These are phyloP conservation scores for Dascillus cervinus DNA, from an alignment of 2,888 invertebrate species.

Conservation along the genomic window DNA sequence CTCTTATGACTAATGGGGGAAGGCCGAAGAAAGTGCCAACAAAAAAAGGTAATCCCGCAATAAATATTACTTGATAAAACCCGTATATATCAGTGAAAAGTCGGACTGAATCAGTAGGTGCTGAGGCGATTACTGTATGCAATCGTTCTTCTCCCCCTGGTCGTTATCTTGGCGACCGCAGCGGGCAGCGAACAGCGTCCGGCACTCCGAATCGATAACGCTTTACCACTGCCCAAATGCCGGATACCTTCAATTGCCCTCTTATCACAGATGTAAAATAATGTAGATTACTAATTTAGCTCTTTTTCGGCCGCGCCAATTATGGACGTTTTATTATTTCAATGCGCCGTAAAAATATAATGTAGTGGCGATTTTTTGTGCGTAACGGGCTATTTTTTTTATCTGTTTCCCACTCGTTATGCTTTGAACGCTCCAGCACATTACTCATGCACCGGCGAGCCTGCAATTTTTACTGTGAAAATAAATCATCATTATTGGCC, in stretches of 20 bases:
- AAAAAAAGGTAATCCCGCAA: slow-evolving; percentile 11
- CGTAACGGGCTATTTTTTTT: slow-evolving; percentile 33
- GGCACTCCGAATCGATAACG: slow-evolving; percentile 20
- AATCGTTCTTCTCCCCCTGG: slow-evolving; percentile 21
- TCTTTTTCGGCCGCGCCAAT: slow-evolving; percentile 13
- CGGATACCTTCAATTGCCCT: slow-evolving; percentile 24
- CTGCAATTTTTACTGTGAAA: slow-evolving; percentile 50
- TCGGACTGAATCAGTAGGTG: slow-evolving; percentile 19
- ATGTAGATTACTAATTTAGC: slow-evolving; percentile 11
- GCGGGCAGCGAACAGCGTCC: slow-evolving; percentile 19
- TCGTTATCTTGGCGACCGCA: slow-evolving; percentile 22
- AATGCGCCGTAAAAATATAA: slow-evolving; percentile 39
- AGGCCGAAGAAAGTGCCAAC: too few relatives aligned
- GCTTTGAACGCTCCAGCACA: slow-evolving; percentile 44
- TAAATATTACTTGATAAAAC: slow-evolving; percentile 17
- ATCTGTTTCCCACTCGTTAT: slow-evolving; percentile 36
- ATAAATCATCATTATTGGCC: slow-evolving; percentile 56
- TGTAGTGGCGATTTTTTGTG: slow-evolving; percentile 35
- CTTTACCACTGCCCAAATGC: slow-evolving; percentile 13
- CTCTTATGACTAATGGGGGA: background rate
- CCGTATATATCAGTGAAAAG: slow-evolving; percentile 15
- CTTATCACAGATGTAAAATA: slow-evolving; percentile 17
- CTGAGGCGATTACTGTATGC: slow-evolving; percentile 23
- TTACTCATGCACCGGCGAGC: slow-evolving; percentile 49
- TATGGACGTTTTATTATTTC: slow-evolving; percentile 23